These are phyloP conservation scores for Vandiemenella viatica DNA, from an alignment of 2,888 invertebrate genomes.

Conservation along the genomic window DNA sequence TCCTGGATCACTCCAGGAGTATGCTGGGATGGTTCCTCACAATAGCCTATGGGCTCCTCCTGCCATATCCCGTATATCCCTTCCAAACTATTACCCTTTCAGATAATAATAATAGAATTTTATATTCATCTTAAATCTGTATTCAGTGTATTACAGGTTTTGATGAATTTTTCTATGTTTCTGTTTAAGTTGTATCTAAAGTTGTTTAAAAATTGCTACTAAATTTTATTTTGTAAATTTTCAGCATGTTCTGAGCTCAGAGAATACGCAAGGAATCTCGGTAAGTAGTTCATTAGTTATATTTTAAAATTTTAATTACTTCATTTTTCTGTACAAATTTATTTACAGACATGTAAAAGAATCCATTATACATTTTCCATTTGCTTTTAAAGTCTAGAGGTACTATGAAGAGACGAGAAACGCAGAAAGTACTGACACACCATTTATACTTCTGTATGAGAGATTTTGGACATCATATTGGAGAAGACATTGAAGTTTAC, in stretches of 20 bases:
- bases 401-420: constrained; percentile 39
- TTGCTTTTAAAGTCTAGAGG: constrained; percentile 32
- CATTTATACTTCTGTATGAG: constrained; percentile 78
- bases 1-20: no score
- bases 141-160: not conserved
- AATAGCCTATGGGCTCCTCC: no score
- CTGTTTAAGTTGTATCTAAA: no score
- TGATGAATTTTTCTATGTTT: not conserved
- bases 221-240: constrained; percentile 16
- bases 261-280: constrained; percentile 33
- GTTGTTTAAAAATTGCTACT: not conserved
- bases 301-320: not conserved
- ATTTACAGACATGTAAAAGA: no score
- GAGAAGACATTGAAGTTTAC: constrained; percentile 76
- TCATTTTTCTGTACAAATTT: not conserved
- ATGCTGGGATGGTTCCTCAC: no score
- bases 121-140: no score
- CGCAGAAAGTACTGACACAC: constrained; percentile 46
- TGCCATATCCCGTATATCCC: no score
- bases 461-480: constrained; percentile 75
- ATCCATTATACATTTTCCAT: not conserved
- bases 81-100: no score
- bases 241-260: constrained; percentile 38
- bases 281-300: constrained; percentile 22
- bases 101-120: no score